These are phyloP conservation scores for Apeltes quadracus DNA, from an alignment of 2,113 vertebrate species.

Conservation along the genomic window DNA sequence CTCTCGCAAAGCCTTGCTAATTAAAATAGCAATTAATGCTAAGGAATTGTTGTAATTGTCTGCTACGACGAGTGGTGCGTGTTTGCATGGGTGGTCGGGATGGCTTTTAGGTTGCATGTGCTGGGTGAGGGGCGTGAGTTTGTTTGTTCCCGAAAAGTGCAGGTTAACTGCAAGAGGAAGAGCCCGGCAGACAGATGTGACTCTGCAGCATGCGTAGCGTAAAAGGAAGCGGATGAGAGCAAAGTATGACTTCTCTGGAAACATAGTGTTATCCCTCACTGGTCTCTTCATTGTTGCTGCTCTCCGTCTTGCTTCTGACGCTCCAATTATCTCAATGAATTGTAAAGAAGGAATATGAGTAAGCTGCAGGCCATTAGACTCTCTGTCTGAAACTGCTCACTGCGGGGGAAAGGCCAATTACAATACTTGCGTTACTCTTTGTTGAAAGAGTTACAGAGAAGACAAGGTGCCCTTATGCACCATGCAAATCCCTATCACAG, in stretches of 20 bases:
- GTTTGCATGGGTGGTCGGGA: slow-evolving; percentile 26
- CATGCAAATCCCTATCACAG: slow-evolving; percentile 39
- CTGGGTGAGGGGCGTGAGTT: slow-evolving; percentile 4
- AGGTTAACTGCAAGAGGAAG: slow-evolving; percentile 6
- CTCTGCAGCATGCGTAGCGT: slow-evolving; percentile 4
- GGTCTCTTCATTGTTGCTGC: not conserved
- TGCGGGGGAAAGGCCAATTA: not conserved
- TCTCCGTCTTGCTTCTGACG: slow-evolving; percentile 15
- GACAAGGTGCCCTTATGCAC: not conserved
- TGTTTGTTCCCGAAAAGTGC: no score
- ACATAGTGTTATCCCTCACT: slow-evolving; percentile 52
- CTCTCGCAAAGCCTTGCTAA: slow-evolving; percentile 69
- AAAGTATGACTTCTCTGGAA: slow-evolving; percentile 38
- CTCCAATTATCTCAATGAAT: slow-evolving; percentile 44
- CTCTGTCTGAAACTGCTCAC: slow-evolving; percentile 1
- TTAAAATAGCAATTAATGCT: slow-evolving; percentile 77
- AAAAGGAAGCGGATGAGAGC: slow-evolving; percentile 44
- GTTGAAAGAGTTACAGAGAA: slow-evolving; percentile 8
- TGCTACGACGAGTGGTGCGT: slow-evolving; percentile 6
- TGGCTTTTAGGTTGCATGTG: slow-evolving; percentile 19
- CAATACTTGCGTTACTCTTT: not conserved
- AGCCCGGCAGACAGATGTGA: slow-evolving; percentile 15
- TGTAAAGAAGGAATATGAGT: slow-evolving; percentile 7
- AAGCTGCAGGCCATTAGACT: slow-evolving; percentile 14
- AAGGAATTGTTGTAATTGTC: slow-evolving; percentile 48